phyloP scores from a whole-genome alignment of 2,888 invertebrate genomes.

The Meteorus colon region DNA sequence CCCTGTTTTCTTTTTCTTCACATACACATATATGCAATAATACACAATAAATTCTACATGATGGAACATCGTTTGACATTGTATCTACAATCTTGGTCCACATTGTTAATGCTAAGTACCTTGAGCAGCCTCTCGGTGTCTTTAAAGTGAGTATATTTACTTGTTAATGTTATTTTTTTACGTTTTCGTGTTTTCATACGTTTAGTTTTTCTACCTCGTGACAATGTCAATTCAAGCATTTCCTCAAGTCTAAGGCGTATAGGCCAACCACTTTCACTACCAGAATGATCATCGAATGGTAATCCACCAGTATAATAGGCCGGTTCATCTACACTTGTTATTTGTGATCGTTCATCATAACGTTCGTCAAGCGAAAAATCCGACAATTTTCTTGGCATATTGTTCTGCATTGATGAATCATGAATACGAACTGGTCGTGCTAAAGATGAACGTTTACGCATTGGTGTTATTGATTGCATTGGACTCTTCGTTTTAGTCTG shows the following conservation, averaged over 20 bases:
- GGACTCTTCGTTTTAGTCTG: conserved; percentile 19
- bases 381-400: conserved; percentile 49
- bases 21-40: conserved; percentile 15
- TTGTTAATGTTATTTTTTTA: conserved; percentile 59
- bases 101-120: conserved; percentile 70
- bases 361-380: conserved; percentile 45
- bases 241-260: conserved; percentile 66
- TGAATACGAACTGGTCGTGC: conserved; percentile 68
- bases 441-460: conserved; percentile 66
- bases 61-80: conserved; percentile 69
- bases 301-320: conserved; percentile 41
- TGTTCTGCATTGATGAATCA: conserved; percentile 63
- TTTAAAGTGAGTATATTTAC: conserved; percentile 62
- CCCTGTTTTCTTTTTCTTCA: conserved; percentile 10
- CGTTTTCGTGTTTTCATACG: conserved; percentile 59
- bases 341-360: conserved; percentile 32
- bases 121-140: conserved; percentile 71
- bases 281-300: conserved; percentile 50
- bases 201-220: conserved; percentile 57
- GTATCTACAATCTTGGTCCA: conserved; percentile 72
- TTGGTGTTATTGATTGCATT: conserved; percentile 52
- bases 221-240: conserved; percentile 66
- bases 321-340: conserved; percentile 27
- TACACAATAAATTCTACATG: conserved; percentile 61
- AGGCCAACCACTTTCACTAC: conserved; percentile 60